Percentiles rank a stretch among this genome's conserved stretches.
Conservation (phyloP, 2,888 invertebrate species). For the Agapostemon virescens region DNA sequence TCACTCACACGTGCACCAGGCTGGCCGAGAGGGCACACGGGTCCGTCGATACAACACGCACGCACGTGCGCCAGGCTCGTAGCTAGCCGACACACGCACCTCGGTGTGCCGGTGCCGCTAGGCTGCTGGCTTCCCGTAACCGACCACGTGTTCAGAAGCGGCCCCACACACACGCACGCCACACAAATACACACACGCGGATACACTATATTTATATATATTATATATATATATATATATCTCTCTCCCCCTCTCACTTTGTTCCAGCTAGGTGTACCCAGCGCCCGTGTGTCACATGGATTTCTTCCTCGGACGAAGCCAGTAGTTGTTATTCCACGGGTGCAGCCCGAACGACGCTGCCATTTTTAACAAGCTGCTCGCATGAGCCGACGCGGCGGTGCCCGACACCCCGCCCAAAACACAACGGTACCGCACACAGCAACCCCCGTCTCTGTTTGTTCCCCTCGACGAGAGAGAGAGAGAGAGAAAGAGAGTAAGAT, state of each 20-base stretch:
- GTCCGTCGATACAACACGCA: conserved; percentile 50
- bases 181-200: too few species aligned
- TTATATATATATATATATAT: too few species aligned
- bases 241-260: conserved; percentile 41
- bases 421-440: conserved; percentile 58
- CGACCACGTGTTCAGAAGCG: conserved; percentile 73
- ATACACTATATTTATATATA: too few species aligned
- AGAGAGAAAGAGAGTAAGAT: too few species aligned
- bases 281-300: conserved; percentile 82
- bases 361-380: conserved; percentile 80
- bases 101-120: conserved; percentile 14
- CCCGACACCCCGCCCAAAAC: conserved; percentile 78
- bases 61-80: conserved; percentile 71
- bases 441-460: neutral
- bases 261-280: conserved; percentile 42
- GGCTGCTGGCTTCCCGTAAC: conserved; percentile 44
- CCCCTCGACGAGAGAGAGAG: neutral
- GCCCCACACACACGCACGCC: too few species aligned
- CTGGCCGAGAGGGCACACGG: conserved; percentile 3
- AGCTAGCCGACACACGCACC: conserved; percentile 67
- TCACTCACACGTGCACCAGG: conserved; percentile 62
- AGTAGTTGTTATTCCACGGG: conserved; percentile 81
- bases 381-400: conserved; percentile 60
- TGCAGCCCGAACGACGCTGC: conserved; percentile 80
- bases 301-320: conserved; percentile 82